A percentile compares a stretch with the other conserved stretches of the same genome.
These are phyloP conservation scores for Heteromormyrus szaboi DNA, from an alignment of 2,797 vertebrate genomes.

Conservation along the genomic window DNA sequence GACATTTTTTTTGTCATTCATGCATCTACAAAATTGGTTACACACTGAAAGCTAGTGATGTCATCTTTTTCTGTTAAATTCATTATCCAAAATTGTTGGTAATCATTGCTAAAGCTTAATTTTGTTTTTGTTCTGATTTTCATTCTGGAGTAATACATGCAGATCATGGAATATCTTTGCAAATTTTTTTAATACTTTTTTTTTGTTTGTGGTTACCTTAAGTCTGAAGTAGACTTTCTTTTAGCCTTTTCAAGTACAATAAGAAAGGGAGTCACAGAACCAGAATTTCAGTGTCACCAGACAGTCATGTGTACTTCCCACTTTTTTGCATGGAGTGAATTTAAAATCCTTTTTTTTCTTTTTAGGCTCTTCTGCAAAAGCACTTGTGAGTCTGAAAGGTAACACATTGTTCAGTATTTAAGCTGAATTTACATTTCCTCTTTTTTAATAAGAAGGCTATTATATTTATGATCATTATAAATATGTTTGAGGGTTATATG, in stretches of 20 bases:
- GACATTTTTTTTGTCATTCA: neutral
- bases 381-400: slow-evolving; percentile 78
- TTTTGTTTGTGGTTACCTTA: neutral
- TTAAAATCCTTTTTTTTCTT: slow-evolving; percentile 18
- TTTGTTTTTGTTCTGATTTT: neutral
- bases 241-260: neutral
- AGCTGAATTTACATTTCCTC: neutral
- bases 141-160: neutral
- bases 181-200: neutral
- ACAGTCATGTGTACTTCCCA: neutral
- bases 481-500: neutral
- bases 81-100: neutral
- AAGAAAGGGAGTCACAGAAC: neutral
- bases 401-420: slow-evolving; percentile 29
- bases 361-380: slow-evolving; percentile 78
- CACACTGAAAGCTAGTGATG: neutral
- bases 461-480: neutral
- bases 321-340: neutral
- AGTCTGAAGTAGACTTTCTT: neutral
- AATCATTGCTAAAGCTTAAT: neutral
- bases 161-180: neutral
- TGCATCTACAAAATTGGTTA: neutral
- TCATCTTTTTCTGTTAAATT: neutral
- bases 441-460: neutral
- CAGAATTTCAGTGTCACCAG: neutral